Evolutionary conservation across 1,140 invertebrate genomes (phyloP).

Genomic region (Trichoplusia ni): DNA sequence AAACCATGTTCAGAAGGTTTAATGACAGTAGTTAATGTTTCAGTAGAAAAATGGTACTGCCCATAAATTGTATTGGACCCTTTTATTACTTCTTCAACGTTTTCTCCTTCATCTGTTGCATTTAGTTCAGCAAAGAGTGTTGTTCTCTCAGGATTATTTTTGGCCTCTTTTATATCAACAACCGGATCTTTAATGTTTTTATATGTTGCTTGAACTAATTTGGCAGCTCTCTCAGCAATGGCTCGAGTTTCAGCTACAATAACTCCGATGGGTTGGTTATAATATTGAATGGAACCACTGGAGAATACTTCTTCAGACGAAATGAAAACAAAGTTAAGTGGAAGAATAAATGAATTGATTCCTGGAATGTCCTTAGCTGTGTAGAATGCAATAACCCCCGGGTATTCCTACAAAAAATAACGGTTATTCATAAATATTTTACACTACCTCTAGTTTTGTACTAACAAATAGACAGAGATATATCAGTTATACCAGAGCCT

Average conservation of each 20-base stretch:
- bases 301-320: slow-evolving; percentile 81
- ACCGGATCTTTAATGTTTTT: slow-evolving; percentile 4
- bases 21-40: slow-evolving; percentile 4
- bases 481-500: slow-evolving; percentile 80
- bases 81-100: not conserved
- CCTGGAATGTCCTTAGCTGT: slow-evolving; percentile 89
- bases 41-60: slow-evolving; percentile 19
- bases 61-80: not conserved
- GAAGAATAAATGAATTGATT: slow-evolving; percentile 82
- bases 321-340: slow-evolving; percentile 36
- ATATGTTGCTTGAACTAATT: slow-evolving; percentile 83
- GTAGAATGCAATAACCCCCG: slow-evolving; percentile 87
- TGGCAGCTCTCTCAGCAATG: slow-evolving; percentile 84
- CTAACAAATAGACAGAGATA: not conserved
- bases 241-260: slow-evolving; percentile 85
- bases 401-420: slow-evolving; percentile 70
- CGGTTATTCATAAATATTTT: not conserved
- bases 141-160: not conserved
- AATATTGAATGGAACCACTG: slow-evolving; percentile 81
- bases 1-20: slow-evolving; percentile 20
- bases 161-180: not conserved
- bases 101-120: not conserved
- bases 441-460: too few species aligned
- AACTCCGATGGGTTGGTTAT: slow-evolving; percentile 88
- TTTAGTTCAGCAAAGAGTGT: not conserved